Base-by-base conservation (phyloP, 2,113 vertebrate genomes). In the Rhea americana region DNA sequence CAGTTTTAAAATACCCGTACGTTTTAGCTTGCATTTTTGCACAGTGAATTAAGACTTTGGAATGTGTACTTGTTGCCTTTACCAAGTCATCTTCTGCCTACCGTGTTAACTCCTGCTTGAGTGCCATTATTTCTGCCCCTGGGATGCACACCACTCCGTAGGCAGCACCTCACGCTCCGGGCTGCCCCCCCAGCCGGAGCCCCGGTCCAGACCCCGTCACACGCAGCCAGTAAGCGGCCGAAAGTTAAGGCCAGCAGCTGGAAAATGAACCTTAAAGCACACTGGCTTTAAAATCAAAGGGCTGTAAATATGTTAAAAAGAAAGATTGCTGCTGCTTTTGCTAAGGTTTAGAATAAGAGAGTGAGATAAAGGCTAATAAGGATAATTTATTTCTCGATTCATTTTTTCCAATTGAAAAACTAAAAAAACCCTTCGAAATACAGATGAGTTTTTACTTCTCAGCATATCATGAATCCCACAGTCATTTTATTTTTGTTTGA, bases 251-350 rank as follows among this genome's bases (percentile, higher is more conserved):
- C 22, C 47, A 63, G 26, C 30, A 78, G 75, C 66, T 87, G 51
- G 66, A 85, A 91, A 93, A 85, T 32, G 70, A 85, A 85, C 79
- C 56, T 81, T 89, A 68, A 17, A 91, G 58, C 24, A 89, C 82
- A 87, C 35, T 41, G 0, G 13, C 56, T 85, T 91, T 87, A 71
- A 91, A 87, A 82, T 62, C 2, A 87, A 93, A 82, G 37, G 19
- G 5, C 10, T 26, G 25, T 47, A 50, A 62, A 76, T 76, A 35
- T 26, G 58, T 58, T 67, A 39, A 82, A 90, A 82, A 61, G 10
- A 87, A 82, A 39, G 58, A 76, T 3, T n/a, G 25, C 68, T 80
- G 61, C 35, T 81, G 41, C 20, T 24, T 81, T 91, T 66, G 21
- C 39, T 62, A 70, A 61, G 14, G 22, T 91, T 91, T 93, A 78